Percentiles rank a stretch among this genome's conserved stretches.
phyloP scores from a whole-genome alignment of 2,888 invertebrate genomes.

The Drosophila borealis region DNA sequence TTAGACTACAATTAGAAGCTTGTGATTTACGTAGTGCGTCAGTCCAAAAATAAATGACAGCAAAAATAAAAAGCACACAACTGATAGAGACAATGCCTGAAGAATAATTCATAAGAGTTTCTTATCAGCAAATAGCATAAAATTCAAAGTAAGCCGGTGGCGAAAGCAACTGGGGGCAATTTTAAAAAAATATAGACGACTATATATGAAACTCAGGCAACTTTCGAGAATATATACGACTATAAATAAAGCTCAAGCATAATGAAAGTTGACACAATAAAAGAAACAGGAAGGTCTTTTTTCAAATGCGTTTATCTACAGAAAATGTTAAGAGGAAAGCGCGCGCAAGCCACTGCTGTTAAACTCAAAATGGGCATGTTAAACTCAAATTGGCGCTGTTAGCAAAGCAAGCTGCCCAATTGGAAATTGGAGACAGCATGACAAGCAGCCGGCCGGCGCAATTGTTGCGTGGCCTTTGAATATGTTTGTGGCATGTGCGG shows the following conservation, averaged over 20 bases:
- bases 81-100: constrained; percentile 14
- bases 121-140: constrained; percentile 39
- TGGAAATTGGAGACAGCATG: constrained; percentile 25
- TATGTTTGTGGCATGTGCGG: constrained; percentile 61
- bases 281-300: too few species aligned
- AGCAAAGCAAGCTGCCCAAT: constrained; percentile 34
- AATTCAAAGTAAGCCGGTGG: neutral
- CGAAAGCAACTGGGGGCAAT: neutral
- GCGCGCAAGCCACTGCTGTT: constrained; percentile 16
- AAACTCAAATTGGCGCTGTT: constrained; percentile 37
- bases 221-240: neutral
- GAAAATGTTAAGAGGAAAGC: constrained; percentile 12
- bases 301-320: neutral
- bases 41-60: constrained; percentile 17
- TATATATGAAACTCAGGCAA: neutral
- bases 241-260: neutral
- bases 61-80: neutral
- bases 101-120: neutral
- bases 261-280: too few species aligned
- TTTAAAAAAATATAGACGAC: neutral
- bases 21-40: constrained; percentile 42
- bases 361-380: constrained; percentile 35
- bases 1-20: constrained; percentile 55
- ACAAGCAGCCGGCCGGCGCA: constrained; percentile 52
- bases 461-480: constrained; percentile 59